These are phyloP conservation scores for Volucella inflata DNA, from an alignment of 2,888 invertebrate species.

Conservation along the genomic window DNA sequence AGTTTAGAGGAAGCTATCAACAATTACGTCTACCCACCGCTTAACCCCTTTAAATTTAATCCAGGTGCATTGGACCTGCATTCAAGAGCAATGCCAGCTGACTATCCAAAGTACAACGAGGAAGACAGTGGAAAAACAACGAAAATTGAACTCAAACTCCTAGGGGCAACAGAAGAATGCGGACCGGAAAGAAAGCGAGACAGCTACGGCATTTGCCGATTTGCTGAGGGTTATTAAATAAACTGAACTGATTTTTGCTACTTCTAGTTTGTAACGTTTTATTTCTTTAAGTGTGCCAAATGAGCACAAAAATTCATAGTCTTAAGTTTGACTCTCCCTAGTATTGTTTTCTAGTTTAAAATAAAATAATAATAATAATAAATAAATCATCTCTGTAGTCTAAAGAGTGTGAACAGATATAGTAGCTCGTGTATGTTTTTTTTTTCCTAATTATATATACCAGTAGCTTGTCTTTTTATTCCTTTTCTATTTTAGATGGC, in stretches of 20 bases:
- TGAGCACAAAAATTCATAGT: conserved; percentile 23
- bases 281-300: conserved; percentile 57
- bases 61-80: conserved; percentile 47
- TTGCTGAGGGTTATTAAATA: conserved; percentile 81
- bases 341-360: not conserved
- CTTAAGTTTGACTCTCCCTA: conserved; percentile 6
- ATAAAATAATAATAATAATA: conserved; percentile 33
- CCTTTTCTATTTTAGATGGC: not conserved
- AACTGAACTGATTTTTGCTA: conserved; percentile 67
- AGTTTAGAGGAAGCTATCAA: conserved; percentile 60
- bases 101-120: conserved; percentile 67
- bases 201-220: conserved; percentile 87
- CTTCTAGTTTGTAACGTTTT: conserved; percentile 56
- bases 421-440: conserved; percentile 18
- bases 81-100: conserved; percentile 57
- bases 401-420: conserved; percentile 19
- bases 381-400: conserved; percentile 46
- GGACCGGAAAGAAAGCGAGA: conserved; percentile 89
- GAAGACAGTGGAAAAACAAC: conserved; percentile 64
- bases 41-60: conserved; percentile 63
- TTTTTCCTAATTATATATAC: conserved; percentile 34
- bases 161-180: conserved; percentile 90
- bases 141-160: conserved; percentile 80
- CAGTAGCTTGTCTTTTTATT: conserved; percentile 9
- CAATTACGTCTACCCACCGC: conserved; percentile 68